A percentile compares a stretch with the other conserved stretches of the same genome.
phyloP scores from a whole-genome alignment of 2,888 invertebrate species.

The Teleiodes luculella region DNA sequence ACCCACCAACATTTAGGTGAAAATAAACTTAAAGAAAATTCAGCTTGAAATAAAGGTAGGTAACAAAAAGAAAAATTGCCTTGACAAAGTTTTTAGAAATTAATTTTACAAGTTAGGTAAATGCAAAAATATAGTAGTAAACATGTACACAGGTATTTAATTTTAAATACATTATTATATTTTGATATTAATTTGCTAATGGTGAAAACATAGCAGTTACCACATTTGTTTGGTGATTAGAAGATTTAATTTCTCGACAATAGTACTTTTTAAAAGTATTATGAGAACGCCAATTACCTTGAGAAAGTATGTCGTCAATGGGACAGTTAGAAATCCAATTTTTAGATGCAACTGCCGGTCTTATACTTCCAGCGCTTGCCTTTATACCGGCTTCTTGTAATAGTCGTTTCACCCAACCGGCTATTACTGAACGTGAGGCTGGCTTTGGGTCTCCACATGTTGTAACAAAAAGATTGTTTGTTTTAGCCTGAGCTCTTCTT shows the following conservation, averaged over 20 bases:
- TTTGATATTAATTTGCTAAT: background rate
- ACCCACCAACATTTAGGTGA: too few relatives aligned
- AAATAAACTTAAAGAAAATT: too few relatives aligned
- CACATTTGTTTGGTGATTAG: too few relatives aligned
- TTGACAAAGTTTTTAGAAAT: too few relatives aligned
- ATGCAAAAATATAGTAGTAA: too few relatives aligned
- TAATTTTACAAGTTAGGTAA: too few relatives aligned
- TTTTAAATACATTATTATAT: too few relatives aligned
- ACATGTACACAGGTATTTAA: too few relatives aligned
- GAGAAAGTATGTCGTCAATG: background rate
- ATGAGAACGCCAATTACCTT: slow-evolving; percentile 5
- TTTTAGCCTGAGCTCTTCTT: background rate
- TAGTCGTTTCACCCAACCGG: background rate
- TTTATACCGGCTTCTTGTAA: background rate
- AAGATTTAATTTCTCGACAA: too few relatives aligned
- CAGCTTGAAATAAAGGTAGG: too few relatives aligned
- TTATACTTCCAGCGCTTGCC: background rate
- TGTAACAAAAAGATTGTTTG: background rate
- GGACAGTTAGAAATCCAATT: background rate
- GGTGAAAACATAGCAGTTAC: too few relatives aligned
- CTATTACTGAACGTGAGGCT: background rate
- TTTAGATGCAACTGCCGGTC: background rate
- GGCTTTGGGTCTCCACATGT: background rate
- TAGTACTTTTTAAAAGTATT: slow-evolving; percentile 2
- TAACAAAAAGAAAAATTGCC: too few relatives aligned